Evolutionary conservation across 2,113 vertebrate genomes (phyloP), one percentile per base, ranked within the genome.

Genomic region (Python bivittatus): DNA sequence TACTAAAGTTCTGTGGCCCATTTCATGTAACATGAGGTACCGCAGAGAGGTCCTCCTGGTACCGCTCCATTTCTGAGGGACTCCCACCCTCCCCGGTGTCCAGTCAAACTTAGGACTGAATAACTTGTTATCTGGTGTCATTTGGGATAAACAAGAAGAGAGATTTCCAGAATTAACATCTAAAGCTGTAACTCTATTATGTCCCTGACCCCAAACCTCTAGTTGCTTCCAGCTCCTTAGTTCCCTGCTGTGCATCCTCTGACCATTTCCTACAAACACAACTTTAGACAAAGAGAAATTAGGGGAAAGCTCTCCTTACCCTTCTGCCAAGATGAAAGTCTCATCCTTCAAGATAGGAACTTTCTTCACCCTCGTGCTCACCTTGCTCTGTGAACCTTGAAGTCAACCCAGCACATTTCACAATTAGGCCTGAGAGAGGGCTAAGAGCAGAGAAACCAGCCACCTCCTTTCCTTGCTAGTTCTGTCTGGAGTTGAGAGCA

Each of bases 281-380:
- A 48, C 42, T 13, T 11, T 15, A 13, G 84, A 52, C 11, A 15
- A 17, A 6, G 44, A 25, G 1, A 27, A 20, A n/a, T 56, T 90
- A 22, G 1, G 60, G 6, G 12, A 84, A 11, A 27, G 88, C 90
- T 44, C 27, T 60, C n/a, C 83, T 96, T 96, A 99, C 99, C 99
- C 99, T 91, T 99, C 99, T 0, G 98, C 96, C 92, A 99, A 96
- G 86, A 98, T 92, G 91, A 99, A 99, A 91, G 97, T 96, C 27
- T 97, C 98, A 7, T 99, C 99, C 95, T 90, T 98, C 68, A 99
- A 93, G 0, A 98, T 98, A 0, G 98, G 99, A 79, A 98, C 96
- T 91, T 98, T 98, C 96, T 95, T 98, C 91, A 98, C 29, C 0
- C 33, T 22, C 20, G 93, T 0, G 56, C 97, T 99, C 91, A 99